Conservation (phyloP, 2,797 vertebrate species). For the Danio albolineatus region DNA sequence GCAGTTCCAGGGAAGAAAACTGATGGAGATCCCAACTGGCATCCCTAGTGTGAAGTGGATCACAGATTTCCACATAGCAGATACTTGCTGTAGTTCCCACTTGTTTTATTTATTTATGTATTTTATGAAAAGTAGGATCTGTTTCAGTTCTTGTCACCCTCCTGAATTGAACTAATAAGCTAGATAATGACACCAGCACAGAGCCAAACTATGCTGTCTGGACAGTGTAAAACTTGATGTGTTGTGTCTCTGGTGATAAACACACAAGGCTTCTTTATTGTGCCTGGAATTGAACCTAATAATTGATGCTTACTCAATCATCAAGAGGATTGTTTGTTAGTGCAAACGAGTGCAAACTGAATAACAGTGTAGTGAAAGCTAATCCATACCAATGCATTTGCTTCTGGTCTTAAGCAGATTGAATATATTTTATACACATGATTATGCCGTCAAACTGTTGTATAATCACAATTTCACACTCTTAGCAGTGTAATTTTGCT, state of each 20-base stretch:
- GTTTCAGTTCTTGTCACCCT: conserved; percentile 22
- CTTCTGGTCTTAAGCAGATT: background rate
- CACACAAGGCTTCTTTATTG: conserved; percentile 25
- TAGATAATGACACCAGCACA: conserved; percentile 27
- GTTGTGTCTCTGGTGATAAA: conserved; percentile 15
- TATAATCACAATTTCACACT: too few species aligned
- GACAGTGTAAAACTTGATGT: conserved; percentile 36
- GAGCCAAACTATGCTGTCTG: background rate
- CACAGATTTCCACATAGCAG: conserved; percentile 9
- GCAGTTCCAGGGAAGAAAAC: background rate
- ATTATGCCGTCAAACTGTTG: too few species aligned
- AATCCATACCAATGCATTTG: background rate
- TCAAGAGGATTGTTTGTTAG: background rate
- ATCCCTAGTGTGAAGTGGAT: conserved; percentile 14
- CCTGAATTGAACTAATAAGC: conserved; percentile 44
- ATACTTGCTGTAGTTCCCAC: conserved; percentile 33
- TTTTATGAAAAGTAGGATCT: background rate
- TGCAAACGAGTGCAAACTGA: background rate
- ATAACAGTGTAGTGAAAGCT: background rate
- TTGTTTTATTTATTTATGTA: background rate
- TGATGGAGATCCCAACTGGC: conserved; percentile 11
- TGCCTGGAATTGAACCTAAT: conserved; percentile 9
- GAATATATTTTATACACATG: too few species aligned
- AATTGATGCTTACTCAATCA: conserved; percentile 5
- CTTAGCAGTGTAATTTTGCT: too few species aligned